A percentile compares a stretch with the other conserved stretches of the same genome.
Evolutionary conservation across 2,113 vertebrate species (phyloP).

Genomic region (Antechinus stuartii): DNA sequence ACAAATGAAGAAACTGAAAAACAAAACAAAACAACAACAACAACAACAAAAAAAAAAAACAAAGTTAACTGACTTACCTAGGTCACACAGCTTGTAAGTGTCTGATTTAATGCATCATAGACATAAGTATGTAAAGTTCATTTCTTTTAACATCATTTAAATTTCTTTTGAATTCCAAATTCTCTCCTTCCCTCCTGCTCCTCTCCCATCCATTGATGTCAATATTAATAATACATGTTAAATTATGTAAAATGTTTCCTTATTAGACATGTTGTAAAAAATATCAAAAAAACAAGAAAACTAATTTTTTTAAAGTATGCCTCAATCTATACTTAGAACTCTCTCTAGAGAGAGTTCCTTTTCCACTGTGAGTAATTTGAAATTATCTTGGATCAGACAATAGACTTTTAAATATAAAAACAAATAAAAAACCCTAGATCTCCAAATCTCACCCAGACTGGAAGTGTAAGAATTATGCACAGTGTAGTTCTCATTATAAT

Average conservation of each 20-base stretch:
- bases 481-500: no score
- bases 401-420: neutral
- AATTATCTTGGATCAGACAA: neutral
- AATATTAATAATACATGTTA: no score
- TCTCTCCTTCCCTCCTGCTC: neutral
- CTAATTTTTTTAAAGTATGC: neutral
- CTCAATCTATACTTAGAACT: neutral
- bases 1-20: neutral
- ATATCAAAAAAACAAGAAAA: neutral
- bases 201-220: neutral
- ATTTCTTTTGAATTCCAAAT: no score
- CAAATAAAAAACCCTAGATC: no score
- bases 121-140: no score
- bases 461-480: no score
- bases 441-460: no score
- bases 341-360: neutral
- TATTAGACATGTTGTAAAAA: neutral
- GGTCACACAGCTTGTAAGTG: no score
- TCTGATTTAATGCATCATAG: neutral
- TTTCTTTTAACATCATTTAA: no score
- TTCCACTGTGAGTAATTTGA: neutral
- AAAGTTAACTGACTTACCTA: neutral
- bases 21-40: neutral
- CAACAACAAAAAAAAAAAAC: no score
- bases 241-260: neutral